Percentiles rank a stretch among this genome's conserved stretches.
Evolutionary conservation across 1,140 invertebrate species (phyloP).

Genomic region (Aethina tumida): DNA sequence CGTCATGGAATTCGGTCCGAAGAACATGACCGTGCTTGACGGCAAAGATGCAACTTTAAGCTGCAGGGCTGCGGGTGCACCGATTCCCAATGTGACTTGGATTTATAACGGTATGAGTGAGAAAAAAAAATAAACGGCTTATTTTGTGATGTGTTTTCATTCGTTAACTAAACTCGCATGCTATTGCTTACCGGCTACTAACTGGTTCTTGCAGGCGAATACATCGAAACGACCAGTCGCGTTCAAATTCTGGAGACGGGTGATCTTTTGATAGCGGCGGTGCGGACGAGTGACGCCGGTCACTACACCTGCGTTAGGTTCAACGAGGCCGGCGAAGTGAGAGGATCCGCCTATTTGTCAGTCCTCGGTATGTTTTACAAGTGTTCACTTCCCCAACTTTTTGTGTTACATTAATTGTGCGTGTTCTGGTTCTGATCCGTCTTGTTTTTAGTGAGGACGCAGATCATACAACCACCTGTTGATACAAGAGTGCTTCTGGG

Average conservation of each 20-base stretch:
- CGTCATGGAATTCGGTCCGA: conserved; percentile 68
- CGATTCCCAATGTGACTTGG: conserved; percentile 86
- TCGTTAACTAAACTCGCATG: background rate
- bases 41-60: conserved; percentile 81
- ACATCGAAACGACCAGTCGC: conserved; percentile 53
- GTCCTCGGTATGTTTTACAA: conserved; percentile 60
- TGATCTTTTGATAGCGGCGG: conserved; percentile 77
- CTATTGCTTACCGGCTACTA: conserved; percentile 11
- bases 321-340: conserved; percentile 79
- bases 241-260: conserved; percentile 77
- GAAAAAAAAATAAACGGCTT: too few species aligned
- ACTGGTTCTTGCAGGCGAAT: conserved; percentile 39
- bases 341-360: conserved; percentile 68
- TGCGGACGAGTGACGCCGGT: conserved; percentile 70
- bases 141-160: too few species aligned
- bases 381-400: background rate
- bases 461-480: conserved; percentile 84
- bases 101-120: conserved; percentile 66
- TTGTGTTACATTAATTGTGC: conserved; percentile 1
- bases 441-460: conserved; percentile 65
- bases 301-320: conserved; percentile 80
- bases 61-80: conserved; percentile 81
- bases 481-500: conserved; percentile 82
- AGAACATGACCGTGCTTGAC: conserved; percentile 82
- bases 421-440: background rate